Base-by-base conservation (phyloP, 2,113 vertebrate genomes). In the Syrrhaptes paradoxus region DNA sequence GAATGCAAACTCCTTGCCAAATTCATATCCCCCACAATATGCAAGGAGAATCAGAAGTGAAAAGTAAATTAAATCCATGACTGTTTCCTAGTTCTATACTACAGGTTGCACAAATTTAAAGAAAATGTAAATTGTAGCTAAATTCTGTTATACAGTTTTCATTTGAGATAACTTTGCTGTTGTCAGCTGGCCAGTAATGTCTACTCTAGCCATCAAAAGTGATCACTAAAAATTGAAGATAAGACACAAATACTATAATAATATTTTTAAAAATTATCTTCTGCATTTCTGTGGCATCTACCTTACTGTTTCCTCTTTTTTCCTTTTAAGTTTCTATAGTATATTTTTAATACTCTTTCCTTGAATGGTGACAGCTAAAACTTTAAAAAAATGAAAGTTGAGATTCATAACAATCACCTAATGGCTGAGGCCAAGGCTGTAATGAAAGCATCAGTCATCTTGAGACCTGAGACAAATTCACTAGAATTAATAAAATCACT, bases 1-100 rank as follows among this genome's bases (percentile, higher is more conserved):
- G 93, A 87, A 96, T 95, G 95, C 96, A 81, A 71, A 20, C 89
- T 95, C 57, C 51, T 36, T 95, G 94, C 96, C 94, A 96, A 89
- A 84, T 74, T 59, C 57, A 9, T 81, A 90, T 71, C 73, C 61
- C 83, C 68, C 91, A 81, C 87, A 94, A 76, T 90, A 80, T 86
- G 75, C 92, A 93, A 80, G 76, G 55, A 90, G 72, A 68, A 70
- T 86, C 90, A 90, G 72, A 93, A 97, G 92, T 91, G 85, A 89
- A 92, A 84, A 83, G 83, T 94, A 93, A 95, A 92, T 88, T 46
- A 90, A 94, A 94, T 93, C 83, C 90, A 72, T 77, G 87, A 49
- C 72, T 71, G 45, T 91, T 95, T 93, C 95, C 79, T 92, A 52
- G 68, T 90, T 91, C 57, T 71, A 11, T 51, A 70, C 75, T 83